Conservation (phyloP, 1,140 invertebrate genomes). For the Drosophila tropicalis region DNA sequence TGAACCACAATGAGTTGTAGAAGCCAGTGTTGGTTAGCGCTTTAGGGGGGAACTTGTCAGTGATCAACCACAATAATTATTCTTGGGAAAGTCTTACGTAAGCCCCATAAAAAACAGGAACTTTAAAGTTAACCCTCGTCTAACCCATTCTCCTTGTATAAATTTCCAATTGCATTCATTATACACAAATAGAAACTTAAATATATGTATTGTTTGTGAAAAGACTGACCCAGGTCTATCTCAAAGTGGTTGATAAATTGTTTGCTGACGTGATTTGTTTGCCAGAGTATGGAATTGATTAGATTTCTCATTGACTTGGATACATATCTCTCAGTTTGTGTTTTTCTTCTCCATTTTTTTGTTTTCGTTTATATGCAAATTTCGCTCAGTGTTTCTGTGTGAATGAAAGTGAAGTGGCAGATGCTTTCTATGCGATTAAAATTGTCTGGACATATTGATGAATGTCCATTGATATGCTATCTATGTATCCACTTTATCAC, state of each 20-base stretch:
- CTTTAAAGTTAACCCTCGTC: conserved; percentile 6
- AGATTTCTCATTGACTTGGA: conserved; percentile 36
- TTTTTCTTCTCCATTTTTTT: neutral
- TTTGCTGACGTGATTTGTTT: conserved; percentile 59
- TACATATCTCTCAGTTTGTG: conserved; percentile 8
- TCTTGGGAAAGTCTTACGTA: no score
- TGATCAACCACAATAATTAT: no score
- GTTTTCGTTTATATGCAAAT: conserved; percentile 45
- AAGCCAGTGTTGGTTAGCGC: no score
- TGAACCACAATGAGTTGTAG: neutral
- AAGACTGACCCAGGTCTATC: conserved; percentile 32
- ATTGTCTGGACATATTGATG: conserved; percentile 49
- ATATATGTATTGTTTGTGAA: neutral
- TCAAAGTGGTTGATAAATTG: conserved; percentile 49
- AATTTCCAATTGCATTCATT: conserved; percentile 63
- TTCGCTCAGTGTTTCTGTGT: conserved; percentile 23
- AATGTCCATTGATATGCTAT: conserved; percentile 35
- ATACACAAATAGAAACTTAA: conserved; percentile 1
- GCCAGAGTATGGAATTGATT: conserved; percentile 49
- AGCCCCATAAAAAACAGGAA: neutral
- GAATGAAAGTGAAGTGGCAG: conserved; percentile 43
- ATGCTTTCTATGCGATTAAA: conserved; percentile 58
- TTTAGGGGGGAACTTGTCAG: no score
- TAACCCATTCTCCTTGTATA: conserved; percentile 40
- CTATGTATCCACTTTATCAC: conserved; percentile 7